Conservation (phyloP, 2,113 vertebrate species). For the Rallus limicola region DNA sequence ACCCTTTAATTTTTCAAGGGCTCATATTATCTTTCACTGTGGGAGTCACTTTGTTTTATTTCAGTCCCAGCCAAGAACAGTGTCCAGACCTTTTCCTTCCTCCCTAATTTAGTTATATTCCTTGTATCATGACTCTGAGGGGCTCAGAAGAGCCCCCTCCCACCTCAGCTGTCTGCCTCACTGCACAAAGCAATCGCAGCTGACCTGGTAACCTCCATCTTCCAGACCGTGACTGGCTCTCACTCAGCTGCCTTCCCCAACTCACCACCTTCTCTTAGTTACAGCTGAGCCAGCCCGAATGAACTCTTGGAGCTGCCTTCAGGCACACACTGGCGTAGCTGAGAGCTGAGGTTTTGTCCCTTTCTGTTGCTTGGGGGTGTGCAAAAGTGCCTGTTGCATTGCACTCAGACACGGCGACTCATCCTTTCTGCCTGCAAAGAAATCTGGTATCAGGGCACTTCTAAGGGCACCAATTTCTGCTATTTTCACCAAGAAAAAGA, state of each 20-base stretch:
- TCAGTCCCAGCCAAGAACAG: neutral
- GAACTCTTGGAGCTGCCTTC: neutral
- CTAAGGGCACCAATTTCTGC: neutral
- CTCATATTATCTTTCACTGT: neutral
- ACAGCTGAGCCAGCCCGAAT: neutral
- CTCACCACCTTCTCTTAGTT: neutral
- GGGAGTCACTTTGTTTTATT: neutral
- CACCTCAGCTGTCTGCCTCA: neutral
- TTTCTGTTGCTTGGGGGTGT: neutral
- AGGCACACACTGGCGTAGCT: neutral
- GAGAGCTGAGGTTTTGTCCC: neutral
- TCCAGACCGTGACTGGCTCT: neutral
- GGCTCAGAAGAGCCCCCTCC: neutral
- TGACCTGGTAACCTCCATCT: neutral
- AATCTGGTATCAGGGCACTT: neutral
- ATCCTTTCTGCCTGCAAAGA: neutral
- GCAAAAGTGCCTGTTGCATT: accelerated
- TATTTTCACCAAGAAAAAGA: neutral
- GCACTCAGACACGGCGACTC: neutral
- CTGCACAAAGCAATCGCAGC: neutral
- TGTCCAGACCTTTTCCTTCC: neutral
- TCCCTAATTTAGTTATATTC: neutral
- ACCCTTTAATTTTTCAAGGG: neutral
- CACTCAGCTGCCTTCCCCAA: neutral
- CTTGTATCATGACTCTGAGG: neutral